These are phyloP conservation scores for Harpegnathos saltator DNA, from an alignment of 1,140 invertebrate species.

Conservation along the genomic window DNA sequence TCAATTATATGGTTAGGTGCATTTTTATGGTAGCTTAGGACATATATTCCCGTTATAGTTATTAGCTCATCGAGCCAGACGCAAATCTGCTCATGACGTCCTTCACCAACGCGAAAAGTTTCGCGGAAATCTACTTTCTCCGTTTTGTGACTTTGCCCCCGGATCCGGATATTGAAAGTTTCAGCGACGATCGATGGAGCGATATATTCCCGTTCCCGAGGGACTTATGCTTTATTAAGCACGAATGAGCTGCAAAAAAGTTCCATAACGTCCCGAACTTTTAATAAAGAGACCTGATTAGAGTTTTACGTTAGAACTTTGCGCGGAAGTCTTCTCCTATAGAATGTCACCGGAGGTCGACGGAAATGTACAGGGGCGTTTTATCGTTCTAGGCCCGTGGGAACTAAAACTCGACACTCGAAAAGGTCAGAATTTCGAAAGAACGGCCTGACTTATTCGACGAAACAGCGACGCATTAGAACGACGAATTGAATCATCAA, in stretches of 20 bases:
- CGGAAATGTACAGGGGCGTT: background rate
- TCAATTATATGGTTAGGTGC: no score
- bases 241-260: constrained; percentile 57
- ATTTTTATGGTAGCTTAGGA: no score
- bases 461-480: background rate
- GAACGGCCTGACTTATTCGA: background rate
- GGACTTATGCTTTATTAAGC: constrained; percentile 58
- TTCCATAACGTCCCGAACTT: constrained; percentile 48
- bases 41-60: constrained; percentile 33
- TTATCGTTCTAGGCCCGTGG: constrained; percentile 28
- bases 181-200: constrained; percentile 33
- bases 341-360: constrained; percentile 10
- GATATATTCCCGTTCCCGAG: constrained; percentile 42
- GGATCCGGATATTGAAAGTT: constrained; percentile 50
- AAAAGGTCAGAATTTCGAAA: background rate
- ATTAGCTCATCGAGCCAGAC: constrained; percentile 2
- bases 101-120: constrained; percentile 37
- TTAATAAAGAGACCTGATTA: constrained; percentile 61
- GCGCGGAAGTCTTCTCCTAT: background rate
- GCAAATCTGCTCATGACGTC: constrained; percentile 28
- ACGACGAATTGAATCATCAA: background rate
- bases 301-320: constrained; percentile 53
- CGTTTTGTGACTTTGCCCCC: constrained; percentile 34
- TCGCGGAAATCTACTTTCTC: constrained; percentile 32
- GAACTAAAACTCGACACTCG: background rate